Evolutionary conservation across 2,888 invertebrate species (phyloP), one percentile per base, ranked within the genome.

Genomic region (Zelleria hepariella): DNA sequence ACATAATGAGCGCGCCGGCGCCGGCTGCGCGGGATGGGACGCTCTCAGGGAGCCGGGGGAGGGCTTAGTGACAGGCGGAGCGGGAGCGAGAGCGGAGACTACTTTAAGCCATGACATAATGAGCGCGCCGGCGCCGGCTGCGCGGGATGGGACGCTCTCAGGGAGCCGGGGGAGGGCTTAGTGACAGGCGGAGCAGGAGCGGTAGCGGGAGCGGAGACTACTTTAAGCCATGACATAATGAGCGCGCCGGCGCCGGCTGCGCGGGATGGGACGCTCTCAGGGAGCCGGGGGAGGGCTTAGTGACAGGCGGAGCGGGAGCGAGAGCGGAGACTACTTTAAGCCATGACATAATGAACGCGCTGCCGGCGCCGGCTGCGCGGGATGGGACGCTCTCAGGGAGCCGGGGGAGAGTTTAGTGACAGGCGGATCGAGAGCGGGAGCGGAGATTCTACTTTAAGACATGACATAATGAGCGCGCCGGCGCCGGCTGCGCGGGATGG

Each of bases 91-190:
- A n/a, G n/a, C n/a, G n/a, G n/a, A n/a, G n/a, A n/a, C n/a, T n/a
- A n/a, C n/a, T 63, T 64, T 65, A 64, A 62, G 65, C 68, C 64
- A 63, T 62, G 64, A 64, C 65, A 65, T 63, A 67, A 67, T 68
- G 51, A 51, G 51, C 18, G 51, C 51, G 23, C 51, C 51, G 63
- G 42, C 58, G 49, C 21, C 49, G 18, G 49, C 21, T 49, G 49
- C 21, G 21, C 21, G 49, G 49, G 49, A 49, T 49, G 49, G 20
- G 49, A 18, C 7, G 49, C 20, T 49, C 21, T n/a, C 49, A 21
- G 7, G 20, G 18, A n/a, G 49, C 49, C 7, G 7, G 18, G 18
- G 7, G 6, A 7, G 3, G 49, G 49, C 7, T 49, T 49, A 5
- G 49, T 49, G 21, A 20, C 48, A 6, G 2, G 0, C 6, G 3